Evolutionary conservation across 2,888 invertebrate genomes (phyloP), one percentile per base, ranked within the genome.

Genomic region (Tubulanus polymorphus): DNA sequence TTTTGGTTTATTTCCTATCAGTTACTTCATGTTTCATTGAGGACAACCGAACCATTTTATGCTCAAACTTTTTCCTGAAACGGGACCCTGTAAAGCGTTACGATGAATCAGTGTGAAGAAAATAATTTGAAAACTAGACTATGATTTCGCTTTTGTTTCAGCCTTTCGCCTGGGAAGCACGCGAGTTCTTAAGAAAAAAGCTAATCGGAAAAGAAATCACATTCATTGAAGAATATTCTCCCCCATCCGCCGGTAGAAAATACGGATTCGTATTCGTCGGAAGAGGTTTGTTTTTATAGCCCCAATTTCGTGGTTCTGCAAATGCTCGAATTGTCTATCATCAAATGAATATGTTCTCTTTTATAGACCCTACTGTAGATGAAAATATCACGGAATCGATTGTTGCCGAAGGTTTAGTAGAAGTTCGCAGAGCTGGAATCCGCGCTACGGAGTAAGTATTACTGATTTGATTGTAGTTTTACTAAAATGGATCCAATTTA

Each of bases 151-250:
- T n/a, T 45, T 23, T 28, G n/a, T 67, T 71, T 51, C 64, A 97
- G 81, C 91, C 96, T 1, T 97, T 85, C 83, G 96, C 95, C 0
- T 99, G 96, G 95, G 97, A 99, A 79, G 93, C 97, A 0, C 86
- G 99, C 52, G 99, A 99, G 81, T 96, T 90, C 78, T 82, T 99
- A 27, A 85, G 99, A 28, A 96, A 94, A 77, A 93, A 93, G 74
- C 82, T 97, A 25, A 87, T 99, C 69, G 93, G 95, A 37, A 97
- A 96, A 76, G 89, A 91, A 69, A 91, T 99, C 0, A 84, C 85
- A 18, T 95, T 93, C 75, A 87, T 86, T 35, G 75, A 82, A 48
- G 94, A 95, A 56, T 82, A 82, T 73, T 91, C 89, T 73, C 88
- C 90, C 32, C 86, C 89, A 25, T 73, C 76, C 12, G 90, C 90